Percentiles rank a stretch among this genome's conserved stretches.
Evolutionary conservation across 2,888 invertebrate genomes (phyloP).

Genomic region (Junonia oenone): DNA sequence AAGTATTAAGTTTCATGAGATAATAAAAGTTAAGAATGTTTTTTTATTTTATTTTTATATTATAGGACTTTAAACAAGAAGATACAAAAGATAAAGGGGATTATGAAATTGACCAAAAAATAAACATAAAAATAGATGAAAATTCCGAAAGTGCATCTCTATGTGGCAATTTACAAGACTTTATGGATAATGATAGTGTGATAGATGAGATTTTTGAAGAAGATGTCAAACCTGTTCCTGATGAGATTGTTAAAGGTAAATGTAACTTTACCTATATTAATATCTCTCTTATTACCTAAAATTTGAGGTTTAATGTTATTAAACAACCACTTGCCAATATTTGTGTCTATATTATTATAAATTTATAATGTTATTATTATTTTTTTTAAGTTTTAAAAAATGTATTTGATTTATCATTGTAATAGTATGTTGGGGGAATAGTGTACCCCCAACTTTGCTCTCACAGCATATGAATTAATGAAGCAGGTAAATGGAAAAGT

Average conservation of each 20-base stretch:
- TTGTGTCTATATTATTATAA: too few species aligned
- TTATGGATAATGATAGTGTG: not conserved
- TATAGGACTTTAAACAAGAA: not conserved
- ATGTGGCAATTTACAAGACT: not conserved
- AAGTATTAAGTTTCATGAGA: constrained; percentile 17
- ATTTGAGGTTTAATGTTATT: too few species aligned
- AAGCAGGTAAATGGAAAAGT: too few species aligned
- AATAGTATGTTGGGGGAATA: too few species aligned
- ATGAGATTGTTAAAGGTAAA: not conserved
- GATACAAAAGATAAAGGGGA: not conserved
- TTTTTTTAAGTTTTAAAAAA: too few species aligned
- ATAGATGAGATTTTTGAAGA: not conserved
- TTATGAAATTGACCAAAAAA: not conserved
- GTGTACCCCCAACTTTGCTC: too few species aligned
- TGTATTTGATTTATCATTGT: too few species aligned
- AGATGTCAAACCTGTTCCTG: not conserved
- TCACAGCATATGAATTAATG: too few species aligned
- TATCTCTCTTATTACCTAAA: too few species aligned
- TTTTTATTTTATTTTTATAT: not conserved
- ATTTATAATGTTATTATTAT: too few species aligned
- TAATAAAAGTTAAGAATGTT: not conserved
- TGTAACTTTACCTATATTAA: too few species aligned
- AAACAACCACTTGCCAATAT: too few species aligned
- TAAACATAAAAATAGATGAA: not conserved
- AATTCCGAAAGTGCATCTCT: not conserved